Percentiles rank a stretch among this genome's conserved stretches.
Conservation (phyloP, 2,113 vertebrate species). For the Copsychus sechellarum region DNA sequence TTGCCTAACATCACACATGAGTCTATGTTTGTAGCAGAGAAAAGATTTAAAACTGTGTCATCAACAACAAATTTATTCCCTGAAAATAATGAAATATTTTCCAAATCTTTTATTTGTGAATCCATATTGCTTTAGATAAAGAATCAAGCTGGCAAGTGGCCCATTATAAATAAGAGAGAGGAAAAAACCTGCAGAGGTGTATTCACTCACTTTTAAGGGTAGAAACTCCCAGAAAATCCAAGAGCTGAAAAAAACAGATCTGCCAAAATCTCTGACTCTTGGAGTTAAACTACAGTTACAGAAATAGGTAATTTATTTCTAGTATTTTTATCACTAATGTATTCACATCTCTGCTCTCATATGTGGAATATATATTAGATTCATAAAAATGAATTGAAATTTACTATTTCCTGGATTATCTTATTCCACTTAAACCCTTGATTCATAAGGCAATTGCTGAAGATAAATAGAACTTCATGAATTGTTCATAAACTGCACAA, state of each 20-base stretch:
- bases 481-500: constrained; percentile 54
- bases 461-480: constrained; percentile 59
- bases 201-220: background rate
- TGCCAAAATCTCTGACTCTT: background rate
- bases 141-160: background rate
- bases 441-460: constrained; percentile 55
- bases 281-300: background rate
- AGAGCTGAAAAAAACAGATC: background rate
- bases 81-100: background rate
- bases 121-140: background rate
- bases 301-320: constrained; percentile 35
- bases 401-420: constrained; percentile 61
- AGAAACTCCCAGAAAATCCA: background rate
- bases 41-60: background rate
- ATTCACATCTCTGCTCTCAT: constrained; percentile 25
- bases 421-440: constrained; percentile 50
- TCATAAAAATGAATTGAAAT: constrained; percentile 55
- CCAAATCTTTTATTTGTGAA: background rate
- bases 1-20: background rate
- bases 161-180: background rate
- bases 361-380: constrained; percentile 17
- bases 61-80: background rate
- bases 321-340: constrained; percentile 47
- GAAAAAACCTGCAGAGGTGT: background rate
- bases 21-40: background rate